Conservation (phyloP, 2,797 vertebrate species). For the Anguilla megastoma region DNA sequence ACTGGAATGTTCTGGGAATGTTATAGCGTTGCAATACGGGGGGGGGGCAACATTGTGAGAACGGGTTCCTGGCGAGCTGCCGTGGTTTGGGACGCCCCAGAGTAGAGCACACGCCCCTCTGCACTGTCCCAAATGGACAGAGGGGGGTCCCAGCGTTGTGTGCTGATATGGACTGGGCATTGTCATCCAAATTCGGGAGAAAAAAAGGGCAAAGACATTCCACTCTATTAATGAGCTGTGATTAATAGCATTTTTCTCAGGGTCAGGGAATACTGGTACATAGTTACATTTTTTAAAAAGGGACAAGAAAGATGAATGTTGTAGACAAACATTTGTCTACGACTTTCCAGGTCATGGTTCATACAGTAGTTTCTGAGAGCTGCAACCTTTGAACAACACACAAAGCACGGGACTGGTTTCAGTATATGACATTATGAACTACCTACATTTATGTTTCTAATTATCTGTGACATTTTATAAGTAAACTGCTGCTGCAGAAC, state of each 20-base stretch:
- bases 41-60: too few species aligned
- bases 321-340: not conserved
- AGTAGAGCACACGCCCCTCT: not conserved
- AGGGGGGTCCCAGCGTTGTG: not conserved
- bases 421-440: not conserved
- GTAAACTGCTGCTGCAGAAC: not conserved
- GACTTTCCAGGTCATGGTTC: not conserved
- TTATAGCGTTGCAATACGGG: too few species aligned
- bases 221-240: not conserved
- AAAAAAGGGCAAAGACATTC: not conserved
- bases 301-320: not conserved
- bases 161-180: not conserved
- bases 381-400: not conserved
- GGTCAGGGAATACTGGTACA: conserved; percentile 1
- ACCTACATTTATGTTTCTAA: not conserved
- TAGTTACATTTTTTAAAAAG: not conserved
- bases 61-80: too few species aligned
- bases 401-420: not conserved
- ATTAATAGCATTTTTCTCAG: not conserved
- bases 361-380: not conserved
- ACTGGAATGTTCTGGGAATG: too few species aligned
- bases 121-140: not conserved
- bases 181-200: not conserved
- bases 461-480: not conserved
- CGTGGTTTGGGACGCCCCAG: too few species aligned